A percentile compares a stretch with the other conserved stretches of the same genome.
Evolutionary conservation across 2,888 invertebrate genomes (phyloP).

Genomic region (Ochropacha duplaris): DNA sequence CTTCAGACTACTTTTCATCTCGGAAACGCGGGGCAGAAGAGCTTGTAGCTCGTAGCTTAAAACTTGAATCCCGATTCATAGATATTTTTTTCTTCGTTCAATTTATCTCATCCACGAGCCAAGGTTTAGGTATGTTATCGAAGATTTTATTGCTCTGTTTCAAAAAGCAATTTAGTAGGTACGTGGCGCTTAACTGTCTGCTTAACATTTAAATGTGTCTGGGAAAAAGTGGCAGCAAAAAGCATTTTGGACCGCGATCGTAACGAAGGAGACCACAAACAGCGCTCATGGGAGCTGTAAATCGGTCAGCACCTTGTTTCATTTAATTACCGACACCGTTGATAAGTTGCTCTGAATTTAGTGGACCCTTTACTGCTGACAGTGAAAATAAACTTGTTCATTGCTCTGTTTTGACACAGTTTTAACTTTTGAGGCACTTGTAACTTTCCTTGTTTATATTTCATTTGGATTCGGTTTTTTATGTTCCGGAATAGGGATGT

Average conservation of each 20-base stretch:
- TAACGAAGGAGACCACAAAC: constrained; percentile 1
- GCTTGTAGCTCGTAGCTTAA: too few species aligned
- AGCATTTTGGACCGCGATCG: constrained; percentile 17
- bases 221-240: constrained; percentile 12
- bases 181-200: background rate
- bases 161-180: too few species aligned
- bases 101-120: too few species aligned
- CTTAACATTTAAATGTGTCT: background rate
- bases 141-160: too few species aligned
- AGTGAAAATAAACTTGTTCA: background rate
- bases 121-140: too few species aligned
- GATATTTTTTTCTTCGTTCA: too few species aligned
- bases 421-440: background rate
- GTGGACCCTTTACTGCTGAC: constrained; percentile 12
- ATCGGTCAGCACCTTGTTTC: constrained; percentile 56
- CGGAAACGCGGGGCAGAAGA: too few species aligned
- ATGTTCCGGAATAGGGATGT: too few species aligned
- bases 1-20: too few species aligned
- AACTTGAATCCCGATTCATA: too few species aligned
- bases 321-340: constrained; percentile 52
- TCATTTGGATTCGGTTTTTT: too few species aligned
- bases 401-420: background rate
- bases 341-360: constrained; percentile 35
- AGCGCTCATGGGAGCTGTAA: constrained; percentile 22
- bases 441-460: background rate